Base-by-base conservation (phyloP, 1,140 invertebrate species). In the Brachionus koreanus region DNA sequence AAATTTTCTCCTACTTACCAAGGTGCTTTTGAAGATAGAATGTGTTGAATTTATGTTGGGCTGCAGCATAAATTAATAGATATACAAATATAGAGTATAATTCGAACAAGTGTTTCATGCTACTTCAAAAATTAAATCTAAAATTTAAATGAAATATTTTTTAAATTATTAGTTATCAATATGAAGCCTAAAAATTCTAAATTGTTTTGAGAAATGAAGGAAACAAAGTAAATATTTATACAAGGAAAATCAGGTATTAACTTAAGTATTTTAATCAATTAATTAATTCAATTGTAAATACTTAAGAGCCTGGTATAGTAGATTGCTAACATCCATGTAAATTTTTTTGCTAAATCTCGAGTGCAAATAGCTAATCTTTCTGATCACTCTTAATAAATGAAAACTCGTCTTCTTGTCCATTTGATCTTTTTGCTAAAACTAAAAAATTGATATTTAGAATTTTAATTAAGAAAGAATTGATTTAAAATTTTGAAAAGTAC, bases 231-330 rank as follows among this genome's bases (percentile, higher is more conserved):
- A 69, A 69, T 69, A 69, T 69, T 69, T 69, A 69, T 69, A 69
- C 6, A 69, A 69, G 65, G 35, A 39, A 69, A 69, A 69, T 69
- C 65, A 69, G 65, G 65, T 69, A 69, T 69, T 69, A 69, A 69
- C 65, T 69, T 69, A 69, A 69, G 65, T 69, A 69, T 69, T 69
- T 69, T 69, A 69, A 69, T 69, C 65, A 69, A 69, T 69, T 69
- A 69, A 69, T 69, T 69, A 69, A 69, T 69, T 69, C 65, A 39
- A 69, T 39, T 39, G 65, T 16, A 69, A 69, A 69, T 39, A 69
- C 13, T 57, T 57, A 9, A 69, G 65, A 69, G 65, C 65, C 65
- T 69, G 33, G 63, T 19, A 16, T 39, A 69, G 33, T 69, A 37
- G 33, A 33, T 65, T 33, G 23, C 29, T 65, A 65, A 65, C 63